Conservation (phyloP, 2,113 vertebrate species). For the Aegotheles bennettii region DNA sequence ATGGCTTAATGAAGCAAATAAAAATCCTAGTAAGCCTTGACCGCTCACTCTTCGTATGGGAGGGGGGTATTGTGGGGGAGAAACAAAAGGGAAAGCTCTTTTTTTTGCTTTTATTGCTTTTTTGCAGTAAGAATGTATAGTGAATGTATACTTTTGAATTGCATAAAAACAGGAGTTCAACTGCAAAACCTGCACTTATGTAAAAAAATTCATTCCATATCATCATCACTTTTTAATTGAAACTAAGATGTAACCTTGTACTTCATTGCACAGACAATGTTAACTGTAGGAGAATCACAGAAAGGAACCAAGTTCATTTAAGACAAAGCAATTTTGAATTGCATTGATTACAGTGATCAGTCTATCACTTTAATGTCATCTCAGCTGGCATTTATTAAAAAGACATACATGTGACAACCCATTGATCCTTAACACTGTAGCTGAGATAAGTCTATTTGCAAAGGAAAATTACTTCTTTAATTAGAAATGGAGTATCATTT, state of each 20-base stretch:
- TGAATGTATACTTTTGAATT: accelerated
- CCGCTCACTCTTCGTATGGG: not conserved
- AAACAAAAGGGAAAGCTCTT: not conserved
- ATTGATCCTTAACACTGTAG: constrained; percentile 55
- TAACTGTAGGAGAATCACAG: constrained; percentile 35
- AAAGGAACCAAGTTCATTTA: constrained; percentile 45
- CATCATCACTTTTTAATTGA: not conserved
- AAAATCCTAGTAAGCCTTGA: not conserved
- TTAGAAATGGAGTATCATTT: constrained; percentile 55
- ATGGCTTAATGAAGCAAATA: not conserved
- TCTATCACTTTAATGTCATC: constrained; percentile 68
- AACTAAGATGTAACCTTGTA: constrained; percentile 25
- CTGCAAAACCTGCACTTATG: not conserved
- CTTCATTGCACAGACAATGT: constrained; percentile 29
- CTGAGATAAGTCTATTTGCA: constrained; percentile 53
- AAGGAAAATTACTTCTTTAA: constrained; percentile 63
- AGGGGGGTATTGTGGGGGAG: not conserved
- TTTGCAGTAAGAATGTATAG: not conserved
- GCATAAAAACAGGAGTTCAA: not conserved
- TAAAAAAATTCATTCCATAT: not conserved
- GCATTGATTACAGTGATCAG: constrained; percentile 71
- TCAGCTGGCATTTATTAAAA: constrained; percentile 56
- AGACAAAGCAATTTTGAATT: constrained; percentile 58
- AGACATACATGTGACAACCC: constrained; percentile 60
- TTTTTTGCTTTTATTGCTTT: not conserved